These are phyloP conservation scores for Balaeniceps rex DNA, from an alignment of 2,113 vertebrate species.

Conservation along the genomic window DNA sequence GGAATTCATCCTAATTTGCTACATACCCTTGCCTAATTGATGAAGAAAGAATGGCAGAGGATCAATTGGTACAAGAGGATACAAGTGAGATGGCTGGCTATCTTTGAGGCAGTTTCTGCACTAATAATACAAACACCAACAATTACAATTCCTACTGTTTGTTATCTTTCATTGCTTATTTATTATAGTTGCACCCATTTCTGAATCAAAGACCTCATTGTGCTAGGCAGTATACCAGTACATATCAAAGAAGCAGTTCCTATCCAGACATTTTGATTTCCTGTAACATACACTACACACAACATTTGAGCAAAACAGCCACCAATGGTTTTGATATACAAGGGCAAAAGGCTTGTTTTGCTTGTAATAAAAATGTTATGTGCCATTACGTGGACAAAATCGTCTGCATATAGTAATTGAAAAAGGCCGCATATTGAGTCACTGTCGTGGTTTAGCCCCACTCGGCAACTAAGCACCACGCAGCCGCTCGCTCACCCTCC, in stretches of 20 bases:
- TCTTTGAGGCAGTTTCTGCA: constrained; percentile 26
- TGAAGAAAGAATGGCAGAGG: constrained; percentile 6
- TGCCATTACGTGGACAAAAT: neutral
- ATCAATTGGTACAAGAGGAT: constrained; percentile 47
- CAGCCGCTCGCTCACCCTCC: no score
- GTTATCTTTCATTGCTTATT: constrained; percentile 32
- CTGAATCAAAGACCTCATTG: constrained; percentile 11
- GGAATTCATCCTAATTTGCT: constrained; percentile 23
- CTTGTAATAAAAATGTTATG: neutral
- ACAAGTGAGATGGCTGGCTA: constrained; percentile 29
- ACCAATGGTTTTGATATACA: neutral
- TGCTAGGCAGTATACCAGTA: neutral
- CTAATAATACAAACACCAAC: constrained; percentile 48
- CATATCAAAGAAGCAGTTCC: neutral
- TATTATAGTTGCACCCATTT: constrained; percentile 27
- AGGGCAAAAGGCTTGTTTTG: neutral
- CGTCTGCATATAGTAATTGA: neutral
- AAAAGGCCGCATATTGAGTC: neutral
- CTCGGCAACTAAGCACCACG: no score
- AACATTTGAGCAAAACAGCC: neutral
- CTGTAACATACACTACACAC: neutral
- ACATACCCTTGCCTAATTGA: constrained; percentile 8
- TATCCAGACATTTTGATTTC: neutral
- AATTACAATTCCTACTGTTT: constrained; percentile 29
- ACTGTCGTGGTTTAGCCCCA: no score